A percentile compares a stretch with the other conserved stretches of the same genome.
These are phyloP conservation scores for Patella pellucida DNA, from an alignment of 2,888 invertebrate species.

Conservation along the genomic window DNA sequence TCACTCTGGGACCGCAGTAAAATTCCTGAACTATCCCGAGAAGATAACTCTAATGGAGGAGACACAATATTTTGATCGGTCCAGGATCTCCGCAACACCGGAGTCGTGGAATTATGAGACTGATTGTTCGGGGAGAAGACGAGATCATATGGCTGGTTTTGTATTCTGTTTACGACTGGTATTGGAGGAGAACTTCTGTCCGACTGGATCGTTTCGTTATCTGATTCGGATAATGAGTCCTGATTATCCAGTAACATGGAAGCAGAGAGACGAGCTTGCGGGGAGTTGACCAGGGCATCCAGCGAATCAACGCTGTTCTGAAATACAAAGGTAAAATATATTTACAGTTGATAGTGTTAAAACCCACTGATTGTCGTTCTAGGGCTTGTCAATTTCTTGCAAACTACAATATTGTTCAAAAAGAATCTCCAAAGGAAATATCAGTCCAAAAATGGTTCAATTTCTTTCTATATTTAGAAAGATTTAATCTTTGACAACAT, in stretches of 20 bases:
- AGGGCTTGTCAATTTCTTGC: too few species aligned
- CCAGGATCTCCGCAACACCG: background rate
- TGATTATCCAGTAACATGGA: background rate
- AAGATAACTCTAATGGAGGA: background rate
- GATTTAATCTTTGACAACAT: too few species aligned
- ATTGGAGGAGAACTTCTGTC: background rate
- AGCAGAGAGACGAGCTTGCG: background rate
- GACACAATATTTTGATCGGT: background rate
- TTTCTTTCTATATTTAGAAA: too few species aligned
- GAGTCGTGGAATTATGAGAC: background rate
- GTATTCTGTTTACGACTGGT: background rate
- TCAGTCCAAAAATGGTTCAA: too few species aligned
- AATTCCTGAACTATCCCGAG: background rate
- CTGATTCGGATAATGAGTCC: background rate
- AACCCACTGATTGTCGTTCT: too few species aligned
- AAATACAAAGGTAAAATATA: background rate
- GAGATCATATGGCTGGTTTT: background rate
- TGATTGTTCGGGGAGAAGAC: background rate
- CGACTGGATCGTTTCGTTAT: background rate
- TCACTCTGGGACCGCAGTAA: background rate
- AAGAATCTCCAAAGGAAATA: too few species aligned
- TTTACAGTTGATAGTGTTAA: too few species aligned
- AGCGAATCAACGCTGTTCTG: conserved; percentile 16
- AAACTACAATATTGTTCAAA: too few species aligned
- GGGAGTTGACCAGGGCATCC: conserved; percentile 17